Conservation (phyloP, 2,113 vertebrate species). For the Jaculus jaculus region DNA sequence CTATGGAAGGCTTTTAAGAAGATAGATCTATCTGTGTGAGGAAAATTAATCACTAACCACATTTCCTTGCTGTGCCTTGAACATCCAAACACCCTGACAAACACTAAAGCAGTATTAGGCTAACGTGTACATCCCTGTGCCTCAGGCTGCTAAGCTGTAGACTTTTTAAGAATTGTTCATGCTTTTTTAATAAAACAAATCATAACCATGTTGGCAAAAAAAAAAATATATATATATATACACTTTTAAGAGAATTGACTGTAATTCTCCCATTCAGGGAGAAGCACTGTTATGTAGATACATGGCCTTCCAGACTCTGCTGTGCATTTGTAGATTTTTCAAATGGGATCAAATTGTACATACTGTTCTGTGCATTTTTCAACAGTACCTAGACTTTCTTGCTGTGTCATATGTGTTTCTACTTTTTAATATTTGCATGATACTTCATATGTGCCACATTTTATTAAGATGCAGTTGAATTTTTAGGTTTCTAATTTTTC, state of each 20-base stretch:
- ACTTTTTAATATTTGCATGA: conserved; percentile 68
- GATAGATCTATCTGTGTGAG: not conserved
- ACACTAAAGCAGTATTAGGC: not conserved
- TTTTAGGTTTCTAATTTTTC: conserved; percentile 75
- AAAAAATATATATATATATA: not conserved
- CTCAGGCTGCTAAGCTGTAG: conserved; percentile 48
- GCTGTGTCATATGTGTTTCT: conserved; percentile 58
- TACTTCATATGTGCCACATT: conserved; percentile 68
- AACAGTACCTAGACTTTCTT: conserved; percentile 54
- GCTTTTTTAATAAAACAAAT: conserved; percentile 45
- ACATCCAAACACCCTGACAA: not conserved
- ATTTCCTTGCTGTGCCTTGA: conserved; percentile 56
- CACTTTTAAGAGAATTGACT: conserved; percentile 1
- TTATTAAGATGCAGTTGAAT: conserved; percentile 66
- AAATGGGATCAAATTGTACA: conserved; percentile 65
- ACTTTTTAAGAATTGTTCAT: conserved; percentile 49
- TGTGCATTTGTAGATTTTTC: conserved; percentile 57
- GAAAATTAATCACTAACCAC: not conserved
- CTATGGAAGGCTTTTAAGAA: conserved; percentile 1
- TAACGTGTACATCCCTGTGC: conserved; percentile 18
- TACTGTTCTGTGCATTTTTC: conserved; percentile 71
- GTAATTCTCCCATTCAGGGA: conserved; percentile 17
- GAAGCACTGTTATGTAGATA: conserved; percentile 21
- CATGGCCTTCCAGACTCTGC: conserved; percentile 49
- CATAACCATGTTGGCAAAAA: conserved; percentile 39